Percentiles rank a stretch among this genome's conserved stretches.
These are phyloP conservation scores for Columba janthina DNA, from an alignment of 2,113 vertebrate species.

Conservation along the genomic window DNA sequence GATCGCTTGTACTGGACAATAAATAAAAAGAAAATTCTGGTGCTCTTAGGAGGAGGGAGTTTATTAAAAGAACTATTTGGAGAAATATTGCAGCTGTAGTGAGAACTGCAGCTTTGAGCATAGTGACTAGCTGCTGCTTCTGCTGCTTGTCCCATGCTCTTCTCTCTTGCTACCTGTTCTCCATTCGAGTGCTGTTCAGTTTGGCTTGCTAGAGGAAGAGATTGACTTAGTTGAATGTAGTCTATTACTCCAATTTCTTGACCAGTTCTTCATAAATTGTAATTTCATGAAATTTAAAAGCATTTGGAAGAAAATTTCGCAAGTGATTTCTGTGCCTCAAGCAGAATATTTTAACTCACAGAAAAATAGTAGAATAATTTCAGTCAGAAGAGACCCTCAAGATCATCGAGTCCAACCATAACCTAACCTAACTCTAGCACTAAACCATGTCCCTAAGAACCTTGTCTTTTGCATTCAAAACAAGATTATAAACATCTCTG, in stretches of 20 bases:
- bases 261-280: neutral
- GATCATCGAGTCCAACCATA: too few species aligned
- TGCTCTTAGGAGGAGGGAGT: neutral
- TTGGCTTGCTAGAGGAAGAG: neutral
- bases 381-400: too few species aligned
- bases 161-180: neutral
- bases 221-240: neutral
- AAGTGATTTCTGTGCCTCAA: neutral
- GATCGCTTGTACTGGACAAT: neutral
- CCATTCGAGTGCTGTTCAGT: neutral
- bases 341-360: neutral
- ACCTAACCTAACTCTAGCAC: too few species aligned
- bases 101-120: neutral
- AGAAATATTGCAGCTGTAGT: neutral
- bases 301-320: neutral
- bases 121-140: neutral
- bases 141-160: neutral
- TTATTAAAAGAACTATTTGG: constrained; percentile 24
- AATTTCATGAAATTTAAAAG: neutral
- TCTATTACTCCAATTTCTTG: neutral
- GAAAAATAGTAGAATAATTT: too few species aligned
- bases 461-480: neutral
- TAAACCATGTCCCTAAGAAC: too few species aligned
- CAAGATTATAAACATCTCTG: neutral
- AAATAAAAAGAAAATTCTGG: constrained; percentile 20